Conservation (phyloP, 2,113 vertebrate species). For the Rhea americana region DNA sequence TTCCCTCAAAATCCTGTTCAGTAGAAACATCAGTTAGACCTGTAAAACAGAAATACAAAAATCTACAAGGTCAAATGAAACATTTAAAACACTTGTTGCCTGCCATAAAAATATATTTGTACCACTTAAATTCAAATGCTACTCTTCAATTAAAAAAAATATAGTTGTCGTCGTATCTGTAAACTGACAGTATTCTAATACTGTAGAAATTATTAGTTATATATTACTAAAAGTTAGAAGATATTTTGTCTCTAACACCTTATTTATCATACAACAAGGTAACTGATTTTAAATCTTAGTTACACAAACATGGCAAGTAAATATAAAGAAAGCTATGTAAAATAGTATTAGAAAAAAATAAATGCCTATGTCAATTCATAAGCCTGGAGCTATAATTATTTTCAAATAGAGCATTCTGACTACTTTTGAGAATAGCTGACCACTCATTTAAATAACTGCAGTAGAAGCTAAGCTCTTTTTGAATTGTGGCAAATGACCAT, state of each 20-base stretch:
- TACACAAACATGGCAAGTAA: background rate
- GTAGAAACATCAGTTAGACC: slow-evolving; percentile 73
- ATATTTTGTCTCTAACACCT: background rate
- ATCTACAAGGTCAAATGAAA: background rate
- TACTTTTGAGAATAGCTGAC: background rate
- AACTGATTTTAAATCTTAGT: background rate
- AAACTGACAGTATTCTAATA: background rate
- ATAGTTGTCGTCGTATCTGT: background rate
- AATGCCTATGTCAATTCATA: background rate
- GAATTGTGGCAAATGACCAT: background rate
- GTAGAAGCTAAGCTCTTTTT: background rate
- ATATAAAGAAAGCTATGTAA: background rate
- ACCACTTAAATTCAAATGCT: background rate
- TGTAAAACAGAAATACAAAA: slow-evolving; percentile 10
- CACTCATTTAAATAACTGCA: background rate
- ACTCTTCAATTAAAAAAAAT: background rate
- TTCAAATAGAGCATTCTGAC: background rate
- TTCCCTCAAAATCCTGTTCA: slow-evolving; percentile 74
- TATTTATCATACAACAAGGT: background rate
- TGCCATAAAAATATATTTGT: background rate
- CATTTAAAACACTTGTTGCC: background rate
- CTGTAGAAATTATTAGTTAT: background rate
- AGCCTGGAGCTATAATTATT: background rate
- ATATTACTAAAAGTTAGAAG: background rate
- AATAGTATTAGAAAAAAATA: background rate